A percentile compares a stretch with the other conserved stretches of the same genome.
Evolutionary conservation across 1,140 invertebrate species (phyloP).

Genomic region (Odontomachus brunneus): DNA sequence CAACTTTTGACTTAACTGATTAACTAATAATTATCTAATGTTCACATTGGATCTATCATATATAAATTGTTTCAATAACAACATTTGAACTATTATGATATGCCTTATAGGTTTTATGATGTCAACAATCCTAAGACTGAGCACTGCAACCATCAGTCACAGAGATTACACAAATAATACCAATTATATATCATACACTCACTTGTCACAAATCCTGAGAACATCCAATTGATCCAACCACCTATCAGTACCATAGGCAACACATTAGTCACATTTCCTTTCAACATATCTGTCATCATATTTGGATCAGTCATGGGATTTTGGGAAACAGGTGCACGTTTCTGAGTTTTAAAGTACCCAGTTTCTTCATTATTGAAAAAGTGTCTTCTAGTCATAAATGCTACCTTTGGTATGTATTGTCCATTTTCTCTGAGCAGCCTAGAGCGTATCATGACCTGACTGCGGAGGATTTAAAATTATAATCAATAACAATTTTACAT

Average conservation of each 20-base stretch:
- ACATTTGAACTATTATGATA: no score
- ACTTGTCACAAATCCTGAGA: conserved; percentile 99
- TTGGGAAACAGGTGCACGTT: conserved; percentile 92
- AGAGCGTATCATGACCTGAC: conserved; percentile 98
- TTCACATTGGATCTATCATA: no score
- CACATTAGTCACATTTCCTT: conserved; percentile 99
- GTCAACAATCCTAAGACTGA: no score
- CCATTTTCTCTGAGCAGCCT: conserved; percentile 98
- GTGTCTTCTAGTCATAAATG: conserved; percentile 97
- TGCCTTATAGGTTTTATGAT: no score
- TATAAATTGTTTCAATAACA: no score
- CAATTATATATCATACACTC: conserved; percentile 82
- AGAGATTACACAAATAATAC: no score
- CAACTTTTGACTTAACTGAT: no score
- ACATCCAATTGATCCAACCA: conserved; percentile 99
- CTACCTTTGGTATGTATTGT: conserved; percentile 97
- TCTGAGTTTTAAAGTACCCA: conserved; percentile 97
- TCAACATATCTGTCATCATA: conserved; percentile 99
- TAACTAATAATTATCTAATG: no score
- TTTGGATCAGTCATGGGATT: conserved; percentile 99
- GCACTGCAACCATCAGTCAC: no score
- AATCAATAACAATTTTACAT: background rate
- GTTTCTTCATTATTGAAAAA: conserved; percentile 98
- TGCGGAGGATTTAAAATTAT: conserved; percentile 81
- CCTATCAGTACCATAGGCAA: conserved; percentile 99